A percentile compares a stretch with the other conserved stretches of the same genome.
These are phyloP conservation scores for Vultur gryphus DNA, from an alignment of 2,797 vertebrate species.

Conservation along the genomic window DNA sequence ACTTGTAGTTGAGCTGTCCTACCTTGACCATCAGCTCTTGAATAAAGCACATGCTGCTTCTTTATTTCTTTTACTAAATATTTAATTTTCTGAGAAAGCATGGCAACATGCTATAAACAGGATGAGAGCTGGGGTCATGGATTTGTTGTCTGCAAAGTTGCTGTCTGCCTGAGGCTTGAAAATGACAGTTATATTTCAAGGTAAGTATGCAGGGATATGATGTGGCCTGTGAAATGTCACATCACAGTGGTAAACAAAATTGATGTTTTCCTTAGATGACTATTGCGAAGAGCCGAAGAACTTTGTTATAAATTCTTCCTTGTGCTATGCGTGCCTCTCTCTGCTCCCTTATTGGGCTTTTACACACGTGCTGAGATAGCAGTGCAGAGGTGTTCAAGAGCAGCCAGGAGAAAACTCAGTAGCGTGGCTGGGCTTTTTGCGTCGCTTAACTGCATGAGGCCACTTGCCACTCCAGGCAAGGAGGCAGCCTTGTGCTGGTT, in stretches of 20 bases:
- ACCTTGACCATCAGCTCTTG: background rate
- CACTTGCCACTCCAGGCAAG: background rate
- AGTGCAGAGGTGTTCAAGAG: background rate
- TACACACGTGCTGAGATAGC: rapidly evolving
- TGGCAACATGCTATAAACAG: background rate
- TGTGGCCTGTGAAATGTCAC: constrained; percentile 7
- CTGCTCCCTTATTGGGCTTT: background rate
- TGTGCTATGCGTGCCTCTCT: background rate
- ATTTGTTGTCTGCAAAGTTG: background rate
- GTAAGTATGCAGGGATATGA: background rate
- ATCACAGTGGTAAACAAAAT: background rate
- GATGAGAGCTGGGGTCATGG: background rate
- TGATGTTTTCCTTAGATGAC: constrained; percentile 24
- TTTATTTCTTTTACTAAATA: background rate
- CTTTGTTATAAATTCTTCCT: constrained; percentile 29
- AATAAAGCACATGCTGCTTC: background rate
- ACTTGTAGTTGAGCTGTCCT: background rate
- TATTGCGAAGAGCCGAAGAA: background rate
- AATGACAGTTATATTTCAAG: background rate
- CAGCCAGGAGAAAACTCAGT: background rate
- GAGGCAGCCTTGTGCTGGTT: background rate
- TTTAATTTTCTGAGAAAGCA: background rate
- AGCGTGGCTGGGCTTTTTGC: background rate
- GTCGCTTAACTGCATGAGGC: background rate
- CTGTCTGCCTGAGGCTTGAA: background rate